phyloP scores from a whole-genome alignment of 1,140 invertebrate species.

The Cecropterus lyciades region DNA sequence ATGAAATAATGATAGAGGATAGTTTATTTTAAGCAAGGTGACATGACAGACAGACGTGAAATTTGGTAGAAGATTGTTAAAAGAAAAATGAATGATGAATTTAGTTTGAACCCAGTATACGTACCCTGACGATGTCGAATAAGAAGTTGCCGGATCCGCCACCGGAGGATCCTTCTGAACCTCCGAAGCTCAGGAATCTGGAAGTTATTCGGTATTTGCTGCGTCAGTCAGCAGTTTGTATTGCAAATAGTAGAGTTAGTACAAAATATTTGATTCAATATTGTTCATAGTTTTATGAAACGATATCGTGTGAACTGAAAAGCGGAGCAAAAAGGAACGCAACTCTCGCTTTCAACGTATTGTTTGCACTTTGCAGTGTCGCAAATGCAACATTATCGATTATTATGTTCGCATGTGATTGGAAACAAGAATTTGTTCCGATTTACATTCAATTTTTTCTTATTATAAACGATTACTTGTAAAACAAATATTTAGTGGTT shows the following conservation, averaged over 20 bases:
- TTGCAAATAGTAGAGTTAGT: slow-evolving; percentile 14
- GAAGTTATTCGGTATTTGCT: slow-evolving; percentile 29
- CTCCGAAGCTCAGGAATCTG: slow-evolving; percentile 90
- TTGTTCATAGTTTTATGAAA: slow-evolving; percentile 19
- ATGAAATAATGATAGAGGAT: slow-evolving; percentile 6
- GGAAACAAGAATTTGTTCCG: background rate
- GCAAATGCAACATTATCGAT: slow-evolving; percentile 15
- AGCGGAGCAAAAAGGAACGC: slow-evolving; percentile 51
- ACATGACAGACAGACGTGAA: background rate
- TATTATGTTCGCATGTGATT: slow-evolving; percentile 12
- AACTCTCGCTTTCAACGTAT: slow-evolving; percentile 41
- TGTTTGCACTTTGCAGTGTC: slow-evolving; percentile 37
- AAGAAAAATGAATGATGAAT: background rate
- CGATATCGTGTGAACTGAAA: slow-evolving; percentile 68
- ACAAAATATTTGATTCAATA: slow-evolving; percentile 19
- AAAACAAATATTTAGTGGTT: too few species aligned
- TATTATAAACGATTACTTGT: too few species aligned
- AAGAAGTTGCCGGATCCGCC: slow-evolving; percentile 94
- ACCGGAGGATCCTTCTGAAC: slow-evolving; percentile 83
- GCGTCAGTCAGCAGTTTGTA: background rate
- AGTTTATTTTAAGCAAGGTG: slow-evolving; percentile 2
- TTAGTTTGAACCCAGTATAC: slow-evolving; percentile 53
- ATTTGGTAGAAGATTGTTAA: background rate
- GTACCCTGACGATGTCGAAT: slow-evolving; percentile 94
- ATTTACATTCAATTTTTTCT: too few species aligned